Base-by-base conservation (phyloP, 37 sponge, comb jelly and placozoan genomes). In the Chondrosia reniformis region DNA sequence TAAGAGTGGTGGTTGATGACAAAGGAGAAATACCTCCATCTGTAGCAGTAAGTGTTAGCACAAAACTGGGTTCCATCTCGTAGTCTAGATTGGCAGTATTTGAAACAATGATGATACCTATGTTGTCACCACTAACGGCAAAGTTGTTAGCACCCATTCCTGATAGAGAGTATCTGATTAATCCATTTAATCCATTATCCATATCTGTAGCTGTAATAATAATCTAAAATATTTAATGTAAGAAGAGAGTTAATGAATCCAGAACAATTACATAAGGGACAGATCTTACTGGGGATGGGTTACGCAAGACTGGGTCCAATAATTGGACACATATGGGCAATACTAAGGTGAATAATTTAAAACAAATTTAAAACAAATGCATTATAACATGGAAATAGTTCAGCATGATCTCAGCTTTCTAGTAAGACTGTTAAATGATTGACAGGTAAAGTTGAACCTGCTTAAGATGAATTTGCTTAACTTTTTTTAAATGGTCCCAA, bases 141-240 rank as follows among this genome's bases (percentile, higher is more conserved):
- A 86, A 93, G 21, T 67, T 33, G 0, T 59, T 58, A 0, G 55
- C 36, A 1, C 79, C 81, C 2, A 61, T 85, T 32, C 33, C 52
- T 1, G 89, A 80, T 40, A 93, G 52, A 0, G 44, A 25, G 73
- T 89, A 93, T 0, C 46, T 46, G 54, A 93, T 24, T 2, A 69
- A 1, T 3, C 72, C 43, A 40, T 69, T 66, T n/a, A 3, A 37
- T 8, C 57, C 81, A 6, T 19, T 32, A 54, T 88, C 89, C 2
- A 58, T 8, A 69, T 89, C 89, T n/a, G 73, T 45, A 19, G 93
- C 93, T 33, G 24, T 30, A 13, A 86, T 37, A n/a, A 61, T 44
- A 12, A 12, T 44, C 72, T 69, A n/a, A n/a, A n/a, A n/a, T n/a
- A n/a, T n/a, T n/a, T n/a, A n/a, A n/a, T n/a, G n/a, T n/a, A n/a